Evolutionary conservation across 2,888 invertebrate genomes (phyloP).

Genomic region (Mactromeris polynyma): DNA sequence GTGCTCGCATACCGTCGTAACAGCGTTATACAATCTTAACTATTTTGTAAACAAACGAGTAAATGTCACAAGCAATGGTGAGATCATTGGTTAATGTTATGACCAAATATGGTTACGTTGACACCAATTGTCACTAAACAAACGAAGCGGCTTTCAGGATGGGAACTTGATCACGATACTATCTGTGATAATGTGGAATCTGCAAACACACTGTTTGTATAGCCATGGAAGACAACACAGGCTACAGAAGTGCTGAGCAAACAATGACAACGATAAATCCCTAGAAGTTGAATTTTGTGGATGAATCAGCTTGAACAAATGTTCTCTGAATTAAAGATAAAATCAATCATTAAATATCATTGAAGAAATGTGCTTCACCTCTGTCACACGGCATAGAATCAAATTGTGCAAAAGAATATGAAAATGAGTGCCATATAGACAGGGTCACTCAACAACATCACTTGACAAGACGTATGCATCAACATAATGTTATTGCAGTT

Average conservation of each 20-base stretch:
- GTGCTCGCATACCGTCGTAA: background rate
- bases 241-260: background rate
- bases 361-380: too few relatives aligned
- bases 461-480: too few relatives aligned
- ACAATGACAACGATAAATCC: background rate
- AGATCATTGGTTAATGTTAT: background rate
- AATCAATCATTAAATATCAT: background rate
- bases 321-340: background rate
- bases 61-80: background rate
- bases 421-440: too few relatives aligned
- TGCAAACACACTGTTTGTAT: conserved; percentile 3
- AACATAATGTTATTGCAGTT: too few relatives aligned
- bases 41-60: background rate
- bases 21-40: background rate
- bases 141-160: background rate
- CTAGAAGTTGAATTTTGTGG: background rate
- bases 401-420: too few relatives aligned
- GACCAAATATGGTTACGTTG: background rate
- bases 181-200: background rate
- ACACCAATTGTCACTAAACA: background rate
- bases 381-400: too few relatives aligned
- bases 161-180: background rate
- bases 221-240: background rate
- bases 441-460: too few relatives aligned
- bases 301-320: background rate